Conservation (phyloP, 2,113 vertebrate species). For the Eretmochelys imbricata region DNA sequence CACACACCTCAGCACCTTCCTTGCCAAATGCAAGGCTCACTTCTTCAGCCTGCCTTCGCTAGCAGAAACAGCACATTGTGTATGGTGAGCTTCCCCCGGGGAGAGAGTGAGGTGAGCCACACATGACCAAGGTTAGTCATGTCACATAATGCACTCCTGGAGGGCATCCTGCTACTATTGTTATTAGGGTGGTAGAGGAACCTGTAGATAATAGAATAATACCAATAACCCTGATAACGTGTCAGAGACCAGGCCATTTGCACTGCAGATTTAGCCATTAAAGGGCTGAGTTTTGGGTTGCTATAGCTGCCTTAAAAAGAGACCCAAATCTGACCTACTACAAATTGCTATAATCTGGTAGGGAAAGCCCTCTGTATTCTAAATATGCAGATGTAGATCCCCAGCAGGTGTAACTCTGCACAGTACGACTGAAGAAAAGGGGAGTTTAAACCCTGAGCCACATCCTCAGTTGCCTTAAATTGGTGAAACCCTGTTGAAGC, state of each 20-base stretch:
- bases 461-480: neutral
- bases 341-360: rapidly evolving
- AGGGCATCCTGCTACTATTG: neutral
- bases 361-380: neutral
- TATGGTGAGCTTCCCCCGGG: neutral
- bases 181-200: neutral
- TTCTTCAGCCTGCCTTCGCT: neutral
- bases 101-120: rapidly evolving
- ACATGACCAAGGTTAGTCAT: neutral
- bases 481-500: neutral
- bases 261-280: neutral
- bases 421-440: neutral
- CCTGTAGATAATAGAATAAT: neutral
- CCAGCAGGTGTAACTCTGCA: neutral
- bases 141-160: neutral
- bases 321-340: neutral
- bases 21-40: rapidly evolving
- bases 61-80: neutral
- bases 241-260: neutral
- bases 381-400: neutral
- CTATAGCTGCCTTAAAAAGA: neutral
- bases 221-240: neutral
- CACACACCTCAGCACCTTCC: neutral
- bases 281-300: neutral
- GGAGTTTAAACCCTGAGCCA: neutral